Percentiles rank a stretch among this genome's conserved stretches.
These are phyloP conservation scores for Trachelus iudaicus DNA, from an alignment of 2,888 invertebrate species.

Conservation along the genomic window DNA sequence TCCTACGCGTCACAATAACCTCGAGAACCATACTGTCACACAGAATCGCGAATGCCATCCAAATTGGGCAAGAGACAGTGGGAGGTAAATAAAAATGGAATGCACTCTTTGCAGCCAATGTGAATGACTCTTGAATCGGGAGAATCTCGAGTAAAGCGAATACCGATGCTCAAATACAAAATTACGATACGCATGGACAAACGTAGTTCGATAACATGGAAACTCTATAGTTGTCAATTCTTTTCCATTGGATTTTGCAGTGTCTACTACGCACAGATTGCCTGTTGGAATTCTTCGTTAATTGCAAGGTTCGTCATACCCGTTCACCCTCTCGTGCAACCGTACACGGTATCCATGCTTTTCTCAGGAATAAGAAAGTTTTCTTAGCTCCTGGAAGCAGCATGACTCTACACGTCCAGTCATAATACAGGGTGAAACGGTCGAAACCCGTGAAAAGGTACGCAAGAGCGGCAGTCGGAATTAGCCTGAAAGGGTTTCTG, in stretches of 20 bases:
- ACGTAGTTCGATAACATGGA: background rate
- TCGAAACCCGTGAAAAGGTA: conserved; percentile 1
- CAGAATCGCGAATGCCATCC: background rate
- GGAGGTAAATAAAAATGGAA: background rate
- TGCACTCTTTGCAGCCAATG: background rate
- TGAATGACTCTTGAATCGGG: background rate
- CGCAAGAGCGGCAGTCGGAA: conserved; percentile 21
- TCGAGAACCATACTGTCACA: background rate
- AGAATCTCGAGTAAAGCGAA: background rate
- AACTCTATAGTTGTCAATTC: background rate
- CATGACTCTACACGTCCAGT: background rate
- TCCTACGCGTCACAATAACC: background rate
- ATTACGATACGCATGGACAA: background rate
- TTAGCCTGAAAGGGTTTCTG: conserved; percentile 37
- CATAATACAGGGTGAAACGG: conserved; percentile 7
- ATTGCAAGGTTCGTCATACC: background rate
- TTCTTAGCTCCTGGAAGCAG: background rate
- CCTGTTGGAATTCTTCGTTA: background rate
- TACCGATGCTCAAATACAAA: background rate
- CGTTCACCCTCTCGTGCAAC: background rate
- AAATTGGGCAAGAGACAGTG: background rate
- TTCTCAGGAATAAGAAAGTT: background rate
- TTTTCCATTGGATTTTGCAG: background rate
- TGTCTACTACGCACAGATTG: background rate
- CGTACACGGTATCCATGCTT: background rate